Evolutionary conservation across 2,797 vertebrate species (phyloP).

Genomic region (Ceryle rudis): DNA sequence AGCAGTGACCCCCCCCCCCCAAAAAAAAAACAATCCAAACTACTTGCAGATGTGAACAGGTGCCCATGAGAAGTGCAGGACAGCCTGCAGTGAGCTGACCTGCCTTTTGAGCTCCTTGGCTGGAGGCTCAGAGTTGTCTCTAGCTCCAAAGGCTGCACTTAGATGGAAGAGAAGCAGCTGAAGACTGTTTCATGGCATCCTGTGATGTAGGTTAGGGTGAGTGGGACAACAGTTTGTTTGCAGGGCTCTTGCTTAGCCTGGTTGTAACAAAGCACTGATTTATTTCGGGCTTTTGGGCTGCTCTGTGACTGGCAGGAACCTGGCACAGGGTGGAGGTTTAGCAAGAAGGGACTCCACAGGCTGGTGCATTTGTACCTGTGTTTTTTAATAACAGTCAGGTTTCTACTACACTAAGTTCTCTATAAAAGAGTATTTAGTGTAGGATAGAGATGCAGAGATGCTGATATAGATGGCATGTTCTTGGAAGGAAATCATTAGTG

Average conservation of each 20-base stretch:
- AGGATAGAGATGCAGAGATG: neutral
- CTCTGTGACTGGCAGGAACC: neutral
- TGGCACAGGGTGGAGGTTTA: neutral
- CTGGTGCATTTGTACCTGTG: fast-evolving
- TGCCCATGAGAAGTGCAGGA: neutral
- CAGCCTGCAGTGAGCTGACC: neutral
- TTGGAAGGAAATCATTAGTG: neutral
- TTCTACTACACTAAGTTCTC: fast-evolving
- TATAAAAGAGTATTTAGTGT: no score
- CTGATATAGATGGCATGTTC: neutral
- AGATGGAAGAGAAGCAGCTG: neutral
- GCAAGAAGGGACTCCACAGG: fast-evolving
- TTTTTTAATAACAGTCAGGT: neutral
- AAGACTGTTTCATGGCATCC: neutral
- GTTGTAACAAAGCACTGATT: neutral
- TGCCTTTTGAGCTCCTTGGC: neutral
- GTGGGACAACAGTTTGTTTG: neutral
- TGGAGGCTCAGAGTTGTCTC: neutral
- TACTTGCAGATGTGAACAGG: no score
- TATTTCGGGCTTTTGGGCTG: neutral
- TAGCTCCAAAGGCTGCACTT: neutral
- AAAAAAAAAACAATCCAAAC: no score
- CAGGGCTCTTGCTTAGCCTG: neutral
- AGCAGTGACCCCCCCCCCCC: neutral
- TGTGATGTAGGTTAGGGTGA: neutral